phyloP scores from a whole-genome alignment of 2,797 vertebrate genomes.

The Megaceryle alcyon region DNA sequence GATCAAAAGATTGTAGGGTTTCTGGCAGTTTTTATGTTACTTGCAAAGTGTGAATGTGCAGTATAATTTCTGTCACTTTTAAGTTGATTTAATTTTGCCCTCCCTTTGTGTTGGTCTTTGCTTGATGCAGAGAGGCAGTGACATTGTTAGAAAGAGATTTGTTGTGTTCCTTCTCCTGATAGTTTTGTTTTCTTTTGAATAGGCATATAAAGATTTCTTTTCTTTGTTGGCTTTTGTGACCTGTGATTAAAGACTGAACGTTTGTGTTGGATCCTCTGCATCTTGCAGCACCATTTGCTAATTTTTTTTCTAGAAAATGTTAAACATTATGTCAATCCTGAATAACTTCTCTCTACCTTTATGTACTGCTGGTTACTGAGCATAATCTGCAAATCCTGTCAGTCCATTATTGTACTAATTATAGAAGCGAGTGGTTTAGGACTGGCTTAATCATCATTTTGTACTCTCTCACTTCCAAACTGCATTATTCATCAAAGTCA shows the following conservation, averaged over 20 bases:
- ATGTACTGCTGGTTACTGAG: neutral
- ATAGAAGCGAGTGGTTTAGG: slow-evolving; percentile 14
- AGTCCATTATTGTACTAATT: neutral
- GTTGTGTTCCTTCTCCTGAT: neutral
- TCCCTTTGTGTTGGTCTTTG: neutral
- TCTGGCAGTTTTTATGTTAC: neutral
- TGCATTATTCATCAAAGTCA: neutral
- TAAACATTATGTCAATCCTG: neutral
- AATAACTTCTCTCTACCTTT: neutral
- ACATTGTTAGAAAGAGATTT: neutral
- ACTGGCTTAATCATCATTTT: neutral
- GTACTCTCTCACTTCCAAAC: neutral
- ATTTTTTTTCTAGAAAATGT: neutral
- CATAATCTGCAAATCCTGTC: slow-evolving; percentile 18
- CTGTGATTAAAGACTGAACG: neutral
- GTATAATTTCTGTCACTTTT: neutral
- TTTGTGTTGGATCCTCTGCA: neutral
- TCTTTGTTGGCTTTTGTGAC: neutral
- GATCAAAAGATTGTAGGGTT: neutral
- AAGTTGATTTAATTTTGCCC: neutral
- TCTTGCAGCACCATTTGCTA: neutral
- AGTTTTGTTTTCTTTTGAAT: neutral
- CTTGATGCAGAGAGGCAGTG: neutral
- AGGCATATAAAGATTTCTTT: neutral
- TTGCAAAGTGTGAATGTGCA: neutral